phyloP scores from a whole-genome alignment of 2,888 invertebrate species.

The Apotomis turbidana region DNA sequence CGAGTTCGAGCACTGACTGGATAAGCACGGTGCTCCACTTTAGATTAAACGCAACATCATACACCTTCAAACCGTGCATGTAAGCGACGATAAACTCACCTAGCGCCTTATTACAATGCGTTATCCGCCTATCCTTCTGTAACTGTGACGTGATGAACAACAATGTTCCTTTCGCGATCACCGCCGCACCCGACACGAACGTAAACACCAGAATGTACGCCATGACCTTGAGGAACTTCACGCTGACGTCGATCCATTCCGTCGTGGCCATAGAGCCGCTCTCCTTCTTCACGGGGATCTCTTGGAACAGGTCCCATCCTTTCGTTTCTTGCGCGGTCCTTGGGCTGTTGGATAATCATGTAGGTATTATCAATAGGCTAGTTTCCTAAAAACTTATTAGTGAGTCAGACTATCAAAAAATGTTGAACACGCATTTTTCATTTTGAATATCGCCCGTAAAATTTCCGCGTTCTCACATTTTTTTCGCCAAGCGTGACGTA shows the following conservation, averaged over 20 bases:
- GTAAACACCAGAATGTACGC: conserved; percentile 88
- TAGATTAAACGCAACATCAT: too few species aligned
- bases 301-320: conserved; percentile 92
- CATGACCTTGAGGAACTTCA: conserved; percentile 86
- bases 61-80: too few species aligned
- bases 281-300: conserved; percentile 86
- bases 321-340: conserved; percentile 82
- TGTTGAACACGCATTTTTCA: too few species aligned
- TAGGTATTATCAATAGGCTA: not conserved
- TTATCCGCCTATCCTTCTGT: conserved; percentile 77
- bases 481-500: too few species aligned
- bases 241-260: conserved; percentile 84
- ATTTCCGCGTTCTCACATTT: too few species aligned
- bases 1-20: too few species aligned
- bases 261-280: conserved; percentile 87
- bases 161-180: conserved; percentile 88
- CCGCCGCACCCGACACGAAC: conserved; percentile 86
- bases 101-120: conserved; percentile 84
- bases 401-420: too few species aligned
- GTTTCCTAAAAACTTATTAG: too few species aligned
- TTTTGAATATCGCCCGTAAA: too few species aligned
- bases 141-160: conserved; percentile 90
- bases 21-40: too few species aligned
- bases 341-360: conserved; percentile 61
- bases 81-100: conserved; percentile 53